Conservation (phyloP, 2,113 vertebrate species). For the Sinocyclocheilus anshuiensis region DNA sequence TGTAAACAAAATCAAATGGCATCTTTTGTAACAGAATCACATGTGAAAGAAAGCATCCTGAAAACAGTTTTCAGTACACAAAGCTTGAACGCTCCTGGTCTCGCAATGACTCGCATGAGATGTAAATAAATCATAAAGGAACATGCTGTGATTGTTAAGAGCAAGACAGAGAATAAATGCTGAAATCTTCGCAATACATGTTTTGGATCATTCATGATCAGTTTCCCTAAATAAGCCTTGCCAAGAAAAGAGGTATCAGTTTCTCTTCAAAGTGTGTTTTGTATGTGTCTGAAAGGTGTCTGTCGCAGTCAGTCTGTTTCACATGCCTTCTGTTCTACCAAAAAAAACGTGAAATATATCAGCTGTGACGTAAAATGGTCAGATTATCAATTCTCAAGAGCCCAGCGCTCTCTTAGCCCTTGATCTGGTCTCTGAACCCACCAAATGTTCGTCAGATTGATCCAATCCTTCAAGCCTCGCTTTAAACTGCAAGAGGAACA, state of each 20-base stretch:
- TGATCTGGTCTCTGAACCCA: conserved; percentile 17
- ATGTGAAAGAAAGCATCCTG: not conserved
- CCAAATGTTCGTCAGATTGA: conserved; percentile 1
- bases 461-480: not conserved
- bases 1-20: not conserved
- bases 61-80: not conserved
- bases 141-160: conserved; percentile 5
- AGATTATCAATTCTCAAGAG: not conserved
- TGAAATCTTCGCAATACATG: not conserved
- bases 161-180: not conserved
- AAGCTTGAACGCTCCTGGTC: not conserved
- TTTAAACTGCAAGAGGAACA: not conserved
- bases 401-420: not conserved
- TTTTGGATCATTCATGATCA: not conserved
- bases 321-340: not conserved
- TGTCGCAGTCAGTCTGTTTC: not conserved
- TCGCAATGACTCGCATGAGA: not conserved
- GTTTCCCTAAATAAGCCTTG: not conserved
- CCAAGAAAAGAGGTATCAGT: not conserved
- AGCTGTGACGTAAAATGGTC: not conserved
- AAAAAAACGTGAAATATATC: not conserved
- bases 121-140: conserved; percentile 7
- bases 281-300: not conserved
- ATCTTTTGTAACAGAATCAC: not conserved
- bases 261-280: not conserved